phyloP scores from a whole-genome alignment of 2,797 vertebrate genomes.

The Sebastes diploproa region DNA sequence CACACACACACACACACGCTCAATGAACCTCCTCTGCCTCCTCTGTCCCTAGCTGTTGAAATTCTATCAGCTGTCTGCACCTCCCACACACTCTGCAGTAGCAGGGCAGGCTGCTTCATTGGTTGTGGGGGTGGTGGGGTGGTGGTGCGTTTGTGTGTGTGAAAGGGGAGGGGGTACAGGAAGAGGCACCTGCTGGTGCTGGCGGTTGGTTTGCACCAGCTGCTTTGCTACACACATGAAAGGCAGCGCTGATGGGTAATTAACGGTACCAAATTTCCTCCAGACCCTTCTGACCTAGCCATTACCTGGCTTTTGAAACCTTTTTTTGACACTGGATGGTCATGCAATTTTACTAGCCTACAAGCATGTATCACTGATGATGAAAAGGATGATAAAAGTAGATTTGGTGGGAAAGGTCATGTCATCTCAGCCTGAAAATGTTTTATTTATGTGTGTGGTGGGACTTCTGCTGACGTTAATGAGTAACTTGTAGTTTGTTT shows the following conservation, averaged over 20 bases:
- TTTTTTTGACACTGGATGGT: not conserved
- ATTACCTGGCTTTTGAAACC: conserved; percentile 35
- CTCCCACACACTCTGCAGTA: conserved; percentile 75
- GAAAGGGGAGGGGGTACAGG: conserved; percentile 58
- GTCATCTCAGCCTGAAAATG: not conserved
- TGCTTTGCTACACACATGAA: conserved; percentile 74
- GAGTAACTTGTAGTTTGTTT: not conserved
- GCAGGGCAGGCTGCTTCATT: conserved; percentile 67
- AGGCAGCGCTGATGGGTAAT: conserved; percentile 61
- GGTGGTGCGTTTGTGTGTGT: conserved; percentile 24
- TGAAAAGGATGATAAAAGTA: not conserved
- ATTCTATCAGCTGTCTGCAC: conserved; percentile 81
- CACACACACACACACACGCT: conserved; percentile 5
- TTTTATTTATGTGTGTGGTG: not conserved
- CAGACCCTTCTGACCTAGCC: conserved; percentile 30
- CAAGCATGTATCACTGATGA: not conserved
- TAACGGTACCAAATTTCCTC: conserved; percentile 50
- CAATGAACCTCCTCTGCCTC: conserved; percentile 63
- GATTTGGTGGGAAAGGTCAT: not conserved
- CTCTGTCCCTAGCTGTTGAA: conserved; percentile 74
- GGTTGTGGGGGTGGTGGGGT: conserved; percentile 41
- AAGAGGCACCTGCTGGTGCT: conserved; percentile 77
- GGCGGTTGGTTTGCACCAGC: conserved; percentile 72
- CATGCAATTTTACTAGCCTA: not conserved
- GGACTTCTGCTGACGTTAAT: not conserved